phyloP scores from a whole-genome alignment of 2,113 vertebrate genomes.

The Chionodraco myersi region DNA sequence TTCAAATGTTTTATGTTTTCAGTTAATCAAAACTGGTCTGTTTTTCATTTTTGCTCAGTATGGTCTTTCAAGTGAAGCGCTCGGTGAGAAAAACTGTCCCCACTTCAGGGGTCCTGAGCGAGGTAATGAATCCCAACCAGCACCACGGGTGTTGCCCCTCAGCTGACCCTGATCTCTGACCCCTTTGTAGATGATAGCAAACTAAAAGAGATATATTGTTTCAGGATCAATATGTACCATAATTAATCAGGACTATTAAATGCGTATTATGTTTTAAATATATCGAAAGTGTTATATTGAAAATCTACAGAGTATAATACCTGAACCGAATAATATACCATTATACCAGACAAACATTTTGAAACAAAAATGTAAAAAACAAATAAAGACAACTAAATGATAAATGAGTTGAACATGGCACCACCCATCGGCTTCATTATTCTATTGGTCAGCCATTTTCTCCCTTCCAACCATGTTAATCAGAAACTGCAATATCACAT shows the following conservation, averaged over 20 bases:
- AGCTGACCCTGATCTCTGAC: constrained; percentile 57
- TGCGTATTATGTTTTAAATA: constrained; percentile 11
- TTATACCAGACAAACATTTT: background rate
- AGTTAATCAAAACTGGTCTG: background rate
- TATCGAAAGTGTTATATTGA: background rate
- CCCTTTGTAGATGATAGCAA: background rate
- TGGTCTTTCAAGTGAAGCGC: constrained; percentile 3
- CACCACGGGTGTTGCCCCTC: constrained; percentile 22
- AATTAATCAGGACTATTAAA: constrained; percentile 22
- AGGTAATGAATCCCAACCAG: constrained; percentile 41
- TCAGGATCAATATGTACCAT: constrained; percentile 30
- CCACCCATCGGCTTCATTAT: background rate
- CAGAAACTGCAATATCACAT: constrained; percentile 7
- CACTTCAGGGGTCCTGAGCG: background rate
- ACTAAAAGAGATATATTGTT: constrained; percentile 22
- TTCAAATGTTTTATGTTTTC: background rate
- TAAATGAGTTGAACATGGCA: background rate
- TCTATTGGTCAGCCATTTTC: background rate
- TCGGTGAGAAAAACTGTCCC: background rate
- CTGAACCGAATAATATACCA: background rate
- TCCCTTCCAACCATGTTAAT: background rate
- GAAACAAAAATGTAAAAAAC: background rate
- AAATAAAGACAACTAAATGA: background rate
- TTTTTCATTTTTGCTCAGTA: constrained; percentile 7
- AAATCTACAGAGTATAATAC: background rate